A percentile compares a stretch with the other conserved stretches of the same genome.
Evolutionary conservation across 2,113 vertebrate species (phyloP).

Genomic region (Notothenia rossii): DNA sequence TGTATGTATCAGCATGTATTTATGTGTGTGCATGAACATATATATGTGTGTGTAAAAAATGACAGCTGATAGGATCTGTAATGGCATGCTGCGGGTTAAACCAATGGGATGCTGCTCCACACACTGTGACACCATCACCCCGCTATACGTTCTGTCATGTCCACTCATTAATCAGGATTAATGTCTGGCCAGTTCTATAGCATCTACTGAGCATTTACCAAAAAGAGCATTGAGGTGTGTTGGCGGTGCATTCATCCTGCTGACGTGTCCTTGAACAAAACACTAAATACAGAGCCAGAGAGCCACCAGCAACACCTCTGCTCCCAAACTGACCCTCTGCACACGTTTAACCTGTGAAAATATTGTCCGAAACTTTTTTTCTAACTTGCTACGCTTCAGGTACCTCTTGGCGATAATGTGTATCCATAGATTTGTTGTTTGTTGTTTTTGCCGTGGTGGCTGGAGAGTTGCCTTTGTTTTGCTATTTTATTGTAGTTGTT

Average conservation of each 20-base stretch:
- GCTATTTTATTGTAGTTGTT: neutral
- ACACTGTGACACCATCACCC: slow-evolving; percentile 69
- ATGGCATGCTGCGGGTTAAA: slow-evolving; percentile 68
- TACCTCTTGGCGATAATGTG: slow-evolving; percentile 17
- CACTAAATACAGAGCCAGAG: neutral
- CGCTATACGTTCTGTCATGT: slow-evolving; percentile 48
- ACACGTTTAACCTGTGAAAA: neutral
- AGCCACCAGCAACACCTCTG: neutral
- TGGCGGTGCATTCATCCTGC: neutral
- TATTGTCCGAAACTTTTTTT: neutral
- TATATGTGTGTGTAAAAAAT: slow-evolving; percentile 26
- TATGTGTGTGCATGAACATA: slow-evolving; percentile 5
- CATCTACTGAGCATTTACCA: slow-evolving; percentile 16
- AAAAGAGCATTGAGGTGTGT: slow-evolving; percentile 33
- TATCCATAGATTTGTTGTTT: slow-evolving; percentile 37
- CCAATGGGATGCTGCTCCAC: slow-evolving; percentile 57
- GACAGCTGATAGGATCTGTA: slow-evolving; percentile 64
- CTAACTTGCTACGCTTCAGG: neutral
- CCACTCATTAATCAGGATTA: slow-evolving; percentile 26
- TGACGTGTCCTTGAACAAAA: slow-evolving; percentile 3
- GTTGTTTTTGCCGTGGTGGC: slow-evolving; percentile 32
- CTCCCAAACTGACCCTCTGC: neutral
- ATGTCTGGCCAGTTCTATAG: slow-evolving; percentile 12
- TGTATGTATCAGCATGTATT: slow-evolving; percentile 11
- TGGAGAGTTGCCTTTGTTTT: slow-evolving; percentile 51